Percentiles rank a stretch among this genome's conserved stretches.
Conservation (phyloP, 1,140 invertebrate species). For the Diorhabda sublineata region DNA sequence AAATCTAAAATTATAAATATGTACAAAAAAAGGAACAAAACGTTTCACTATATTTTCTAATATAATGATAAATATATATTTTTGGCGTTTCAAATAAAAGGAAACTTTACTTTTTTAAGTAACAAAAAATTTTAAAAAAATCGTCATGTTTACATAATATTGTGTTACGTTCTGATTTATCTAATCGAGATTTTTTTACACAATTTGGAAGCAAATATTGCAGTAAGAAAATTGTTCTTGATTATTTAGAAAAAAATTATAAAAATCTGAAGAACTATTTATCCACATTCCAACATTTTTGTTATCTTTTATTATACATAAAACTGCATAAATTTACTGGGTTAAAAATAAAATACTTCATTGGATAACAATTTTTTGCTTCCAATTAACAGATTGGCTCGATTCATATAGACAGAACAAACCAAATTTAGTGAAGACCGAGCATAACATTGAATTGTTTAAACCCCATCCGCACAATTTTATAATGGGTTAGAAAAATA, state of each 20-base stretch:
- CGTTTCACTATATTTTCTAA: slow-evolving; percentile 39
- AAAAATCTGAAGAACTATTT: too few species aligned
- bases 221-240: too few species aligned
- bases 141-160: slow-evolving; percentile 35
- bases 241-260: too few species aligned
- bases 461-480: slow-evolving; percentile 21
- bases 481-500: slow-evolving; percentile 13
- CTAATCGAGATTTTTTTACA: neutral
- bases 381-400: too few species aligned
- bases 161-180: neutral
- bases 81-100: slow-evolving; percentile 46
- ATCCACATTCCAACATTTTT: too few species aligned
- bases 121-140: slow-evolving; percentile 45
- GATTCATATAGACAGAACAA: too few species aligned
- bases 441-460: neutral
- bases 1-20: slow-evolving; percentile 34
- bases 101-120: slow-evolving; percentile 43
- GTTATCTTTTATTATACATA: too few species aligned
- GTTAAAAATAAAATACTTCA: too few species aligned
- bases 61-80: slow-evolving; percentile 44
- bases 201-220: too few species aligned
- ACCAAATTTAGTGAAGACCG: neutral
- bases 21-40: slow-evolving; percentile 47
- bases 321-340: too few species aligned
- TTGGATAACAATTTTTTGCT: too few species aligned